Percentiles rank a stretch among this genome's conserved stretches.
Evolutionary conservation across 2,797 vertebrate species (phyloP).

Genomic region (Enteromius unitaeniatus): DNA sequence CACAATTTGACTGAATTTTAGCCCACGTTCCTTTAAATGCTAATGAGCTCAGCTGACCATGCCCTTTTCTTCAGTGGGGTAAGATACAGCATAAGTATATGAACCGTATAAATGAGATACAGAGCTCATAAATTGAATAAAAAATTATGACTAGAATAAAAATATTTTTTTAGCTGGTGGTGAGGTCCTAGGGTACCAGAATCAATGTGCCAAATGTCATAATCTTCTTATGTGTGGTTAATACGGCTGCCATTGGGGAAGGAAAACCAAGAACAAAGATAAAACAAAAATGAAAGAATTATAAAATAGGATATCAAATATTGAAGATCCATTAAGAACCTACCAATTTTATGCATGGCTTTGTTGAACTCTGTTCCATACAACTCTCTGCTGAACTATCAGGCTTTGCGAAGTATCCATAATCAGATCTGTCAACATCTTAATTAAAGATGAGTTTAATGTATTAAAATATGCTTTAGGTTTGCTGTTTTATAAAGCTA

Average conservation of each 20-base stretch:
- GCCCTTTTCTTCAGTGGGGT: too few species aligned
- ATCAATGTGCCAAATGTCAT: not conserved
- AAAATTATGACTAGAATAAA: too few species aligned
- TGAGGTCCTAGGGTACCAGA: not conserved
- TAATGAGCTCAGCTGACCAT: too few species aligned
- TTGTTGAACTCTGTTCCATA: conserved; percentile 65
- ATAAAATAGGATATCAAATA: not conserved
- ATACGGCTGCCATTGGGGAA: not conserved
- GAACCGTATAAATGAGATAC: too few species aligned
- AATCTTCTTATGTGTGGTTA: not conserved
- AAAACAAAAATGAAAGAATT: not conserved
- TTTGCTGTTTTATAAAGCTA: not conserved
- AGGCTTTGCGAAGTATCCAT: conserved; percentile 83
- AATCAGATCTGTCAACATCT: conserved; percentile 80
- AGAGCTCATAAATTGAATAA: too few species aligned
- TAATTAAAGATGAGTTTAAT: conserved; percentile 30
- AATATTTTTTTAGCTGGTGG: not conserved
- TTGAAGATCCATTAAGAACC: not conserved
- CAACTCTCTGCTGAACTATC: conserved; percentile 87
- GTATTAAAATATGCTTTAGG: not conserved
- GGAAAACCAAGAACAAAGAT: not conserved
- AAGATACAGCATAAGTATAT: too few species aligned
- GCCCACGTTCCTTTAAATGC: too few species aligned
- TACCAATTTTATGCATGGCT: conserved; percentile 72
- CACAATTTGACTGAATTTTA: too few species aligned